A percentile compares a stretch with the other conserved stretches of the same genome.
Evolutionary conservation across 2,888 invertebrate genomes (phyloP).

Genomic region (Scaptomyza cyrtandrae): DNA sequence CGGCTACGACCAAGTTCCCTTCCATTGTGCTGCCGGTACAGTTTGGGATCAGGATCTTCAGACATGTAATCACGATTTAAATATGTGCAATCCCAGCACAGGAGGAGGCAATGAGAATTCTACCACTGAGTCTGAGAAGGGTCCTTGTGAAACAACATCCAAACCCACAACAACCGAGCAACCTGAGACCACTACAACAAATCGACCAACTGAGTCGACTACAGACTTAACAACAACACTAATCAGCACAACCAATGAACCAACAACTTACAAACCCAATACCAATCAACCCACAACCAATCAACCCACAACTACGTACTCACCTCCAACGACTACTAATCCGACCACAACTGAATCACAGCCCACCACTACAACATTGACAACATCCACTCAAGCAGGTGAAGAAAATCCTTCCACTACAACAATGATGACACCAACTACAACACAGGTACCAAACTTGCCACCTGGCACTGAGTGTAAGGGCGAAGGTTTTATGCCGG

Average conservation of each 20-base stretch:
- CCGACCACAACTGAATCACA: conserved; percentile 25
- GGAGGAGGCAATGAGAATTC: conserved; percentile 21
- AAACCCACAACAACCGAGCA: conserved; percentile 28
- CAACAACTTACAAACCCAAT: conserved; percentile 5
- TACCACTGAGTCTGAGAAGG: conserved; percentile 53
- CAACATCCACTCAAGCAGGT: conserved; percentile 26
- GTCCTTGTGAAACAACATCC: conserved; percentile 39
- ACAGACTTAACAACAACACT: conserved; percentile 27
- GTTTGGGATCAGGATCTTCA: conserved; percentile 86
- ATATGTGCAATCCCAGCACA: conserved; percentile 66
- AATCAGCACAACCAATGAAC: conserved; percentile 2
- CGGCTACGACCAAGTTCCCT: conserved; percentile 87
- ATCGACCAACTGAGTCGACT: conserved; percentile 16
- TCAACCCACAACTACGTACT: conserved; percentile 24
- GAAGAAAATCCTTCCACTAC: conserved; percentile 45
- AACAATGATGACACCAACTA: conserved; percentile 57
- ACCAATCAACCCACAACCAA: conserved; percentile 12
- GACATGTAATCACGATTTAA: conserved; percentile 82
- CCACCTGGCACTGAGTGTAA: conserved; percentile 85
- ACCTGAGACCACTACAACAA: conserved; percentile 23
- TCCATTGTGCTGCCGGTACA: conserved; percentile 88
- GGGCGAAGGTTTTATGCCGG: conserved; percentile 87
- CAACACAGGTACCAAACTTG: conserved; percentile 74
- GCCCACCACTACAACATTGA: conserved; percentile 22
- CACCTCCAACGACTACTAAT: conserved; percentile 31